Evolutionary conservation across 1,140 invertebrate species (phyloP), one percentile per base, ranked within the genome.

Genomic region (Brachionus paranguensis): DNA sequence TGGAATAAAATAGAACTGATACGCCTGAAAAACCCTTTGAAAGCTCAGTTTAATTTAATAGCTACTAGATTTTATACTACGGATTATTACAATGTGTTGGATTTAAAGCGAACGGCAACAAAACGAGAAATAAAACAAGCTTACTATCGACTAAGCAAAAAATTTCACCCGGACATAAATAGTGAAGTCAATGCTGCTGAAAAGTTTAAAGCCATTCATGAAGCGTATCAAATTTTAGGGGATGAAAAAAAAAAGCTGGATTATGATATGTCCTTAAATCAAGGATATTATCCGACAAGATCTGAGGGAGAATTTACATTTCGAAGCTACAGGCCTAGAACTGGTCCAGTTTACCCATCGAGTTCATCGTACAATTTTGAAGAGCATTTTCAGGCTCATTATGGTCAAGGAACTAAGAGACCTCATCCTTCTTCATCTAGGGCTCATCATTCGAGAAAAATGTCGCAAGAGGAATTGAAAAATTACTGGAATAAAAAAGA

Each of bases 401-500:
- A 81, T 81, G 78, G 53, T 2, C 53, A 45, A 24, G 43, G 37
- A 12, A 11, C 20, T 14, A 81, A 81, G 65, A 29, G 37, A 43
- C 7, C 78, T 8, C 33, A 37, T 37, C 33, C 53, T 17, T 12
- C 24, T 4, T 24, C 17, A 0, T n/a, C 5, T 11, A 47, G 45
- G 24, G 20, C 2, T 12, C 72, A 76, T 50, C 50, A 27, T 33
- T 64, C 37, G 2, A 17, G 11, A 17, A 68, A 43, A 68, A 81
- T 81, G 33, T 81, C 50, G 3, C 8, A 60, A 81, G 78, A 81
- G 53, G 78, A 81, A 81, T 11, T 81, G 20, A 81, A 81, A 60
- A 60, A 68, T 43, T 81, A 81, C 37, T 81, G 78, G 78, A 81
- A 81, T 37, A 60, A 33, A 81, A 81, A 81, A 81, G 78, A 81